These are phyloP conservation scores for Eleutherodactylus coqui DNA, from an alignment of 2,797 vertebrate species.

Conservation along the genomic window DNA sequence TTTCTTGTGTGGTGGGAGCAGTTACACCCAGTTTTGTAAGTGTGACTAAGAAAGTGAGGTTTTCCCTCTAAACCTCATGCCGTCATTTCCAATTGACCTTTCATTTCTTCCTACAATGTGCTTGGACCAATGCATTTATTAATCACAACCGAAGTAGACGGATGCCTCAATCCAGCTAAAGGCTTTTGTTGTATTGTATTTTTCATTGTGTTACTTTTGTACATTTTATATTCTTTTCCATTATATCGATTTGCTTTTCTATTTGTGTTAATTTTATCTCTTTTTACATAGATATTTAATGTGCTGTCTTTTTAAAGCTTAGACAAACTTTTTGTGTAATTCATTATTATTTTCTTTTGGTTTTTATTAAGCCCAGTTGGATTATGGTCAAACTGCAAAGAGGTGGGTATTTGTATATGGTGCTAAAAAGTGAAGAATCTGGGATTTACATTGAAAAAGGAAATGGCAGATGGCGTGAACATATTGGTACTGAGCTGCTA, in stretches of 20 bases:
- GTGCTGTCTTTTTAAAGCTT: slow-evolving; percentile 76
- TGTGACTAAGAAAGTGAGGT: slow-evolving; percentile 30
- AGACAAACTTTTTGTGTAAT: slow-evolving; percentile 77
- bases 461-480: slow-evolving; percentile 61
- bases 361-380: slow-evolving; percentile 71
- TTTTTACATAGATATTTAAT: slow-evolving; percentile 89
- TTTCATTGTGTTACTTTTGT: slow-evolving; percentile 78
- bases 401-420: slow-evolving; percentile 70
- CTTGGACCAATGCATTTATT: slow-evolving; percentile 69
- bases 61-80: slow-evolving; percentile 32
- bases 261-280: slow-evolving; percentile 85
- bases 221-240: slow-evolving; percentile 82
- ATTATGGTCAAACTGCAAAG: slow-evolving; percentile 68
- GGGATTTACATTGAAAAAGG: slow-evolving; percentile 60
- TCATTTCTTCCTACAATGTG: slow-evolving; percentile 66
- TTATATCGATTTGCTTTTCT: slow-evolving; percentile 82
- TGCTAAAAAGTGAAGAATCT: slow-evolving; percentile 68
- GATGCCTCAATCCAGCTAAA: slow-evolving; percentile 70
- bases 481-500: slow-evolving; percentile 55
- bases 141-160: slow-evolving; percentile 69
- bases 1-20: slow-evolving; percentile 24
- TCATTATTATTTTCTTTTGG: slow-evolving; percentile 75
- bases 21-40: slow-evolving; percentile 37
- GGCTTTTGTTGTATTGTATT: slow-evolving; percentile 63
- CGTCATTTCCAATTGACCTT: slow-evolving; percentile 31